A percentile compares a stretch with the other conserved stretches of the same genome.
phyloP scores from a whole-genome alignment of 2,888 invertebrate species.

The Tetragonula carbonaria region DNA sequence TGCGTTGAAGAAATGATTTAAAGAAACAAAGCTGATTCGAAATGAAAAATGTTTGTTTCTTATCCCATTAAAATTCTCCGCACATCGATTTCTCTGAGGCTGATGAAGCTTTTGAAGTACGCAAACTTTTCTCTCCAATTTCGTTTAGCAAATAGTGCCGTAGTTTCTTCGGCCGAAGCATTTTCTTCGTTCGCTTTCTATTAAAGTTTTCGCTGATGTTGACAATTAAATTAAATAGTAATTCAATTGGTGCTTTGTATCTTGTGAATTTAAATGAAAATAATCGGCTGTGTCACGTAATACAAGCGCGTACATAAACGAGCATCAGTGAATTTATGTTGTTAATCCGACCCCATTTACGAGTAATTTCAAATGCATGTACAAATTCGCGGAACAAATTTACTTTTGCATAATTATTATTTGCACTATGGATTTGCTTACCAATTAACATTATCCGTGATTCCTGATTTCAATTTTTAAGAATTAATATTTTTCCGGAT shows the following conservation, averaged over 20 bases:
- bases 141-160: constrained; percentile 3
- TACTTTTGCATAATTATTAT: background rate
- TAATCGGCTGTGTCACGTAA: background rate
- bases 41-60: background rate
- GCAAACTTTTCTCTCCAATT: constrained; percentile 7
- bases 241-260: background rate
- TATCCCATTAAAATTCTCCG: background rate
- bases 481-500: too few species aligned
- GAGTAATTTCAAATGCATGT: background rate
- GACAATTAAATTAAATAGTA: background rate
- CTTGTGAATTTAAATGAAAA: background rate
- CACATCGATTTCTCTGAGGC: background rate
- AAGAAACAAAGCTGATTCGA: background rate
- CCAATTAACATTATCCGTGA: background rate
- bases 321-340: background rate
- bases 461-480: too few species aligned
- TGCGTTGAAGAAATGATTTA: background rate
- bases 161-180: background rate
- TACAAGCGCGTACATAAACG: background rate
- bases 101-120: background rate
- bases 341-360: background rate
- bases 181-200: background rate
- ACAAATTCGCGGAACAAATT: background rate
- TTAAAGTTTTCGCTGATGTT: background rate
- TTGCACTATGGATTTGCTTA: background rate